phyloP scores from a whole-genome alignment of 2,888 invertebrate species.

The Gerosis bhagava region DNA sequence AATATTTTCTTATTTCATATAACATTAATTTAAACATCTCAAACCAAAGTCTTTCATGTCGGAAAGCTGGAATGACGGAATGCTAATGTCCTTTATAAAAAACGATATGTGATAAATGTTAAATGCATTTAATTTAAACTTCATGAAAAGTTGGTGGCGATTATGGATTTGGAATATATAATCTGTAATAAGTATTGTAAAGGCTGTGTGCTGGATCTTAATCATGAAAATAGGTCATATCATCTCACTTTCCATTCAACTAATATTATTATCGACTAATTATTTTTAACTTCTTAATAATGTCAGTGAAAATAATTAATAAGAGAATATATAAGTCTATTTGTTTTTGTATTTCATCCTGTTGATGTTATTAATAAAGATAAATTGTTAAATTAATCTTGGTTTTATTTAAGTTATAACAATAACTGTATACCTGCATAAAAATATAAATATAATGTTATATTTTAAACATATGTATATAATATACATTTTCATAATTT shows the following conservation, averaged over 20 bases:
- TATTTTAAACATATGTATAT: too few relatives aligned
- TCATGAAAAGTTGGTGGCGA: too few relatives aligned
- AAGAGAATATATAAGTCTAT: conserved; percentile 43
- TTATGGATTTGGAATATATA: conserved; percentile 9
- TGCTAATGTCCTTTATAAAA: conserved; percentile 3
- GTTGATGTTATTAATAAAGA: conserved; percentile 47
- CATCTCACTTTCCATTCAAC: conserved; percentile 39
- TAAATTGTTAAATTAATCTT: conserved; percentile 35
- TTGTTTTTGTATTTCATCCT: conserved; percentile 45
- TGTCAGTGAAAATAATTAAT: conserved; percentile 39
- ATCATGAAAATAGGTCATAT: conserved; percentile 41
- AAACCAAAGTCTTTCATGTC: conserved; percentile 25
- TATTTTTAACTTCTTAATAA: conserved; percentile 36
- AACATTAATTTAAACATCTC: conserved; percentile 17
- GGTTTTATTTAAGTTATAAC: conserved; percentile 9
- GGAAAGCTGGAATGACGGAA: conserved; percentile 22
- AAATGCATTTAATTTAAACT: conserved; percentile 2
- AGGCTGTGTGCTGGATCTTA: conserved; percentile 27
- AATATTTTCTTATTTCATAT: conserved; percentile 17
- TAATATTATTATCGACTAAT: conserved; percentile 29
- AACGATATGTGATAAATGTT: conserved; percentile 10
- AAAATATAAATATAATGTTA: too few relatives aligned
- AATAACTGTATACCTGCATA: too few relatives aligned
- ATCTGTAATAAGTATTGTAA: conserved; percentile 14
- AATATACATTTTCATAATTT: too few relatives aligned